A percentile compares a stretch with the other conserved stretches of the same genome.
Conservation (phyloP, 2,797 vertebrate species). For the Sebastes matsubarae region DNA sequence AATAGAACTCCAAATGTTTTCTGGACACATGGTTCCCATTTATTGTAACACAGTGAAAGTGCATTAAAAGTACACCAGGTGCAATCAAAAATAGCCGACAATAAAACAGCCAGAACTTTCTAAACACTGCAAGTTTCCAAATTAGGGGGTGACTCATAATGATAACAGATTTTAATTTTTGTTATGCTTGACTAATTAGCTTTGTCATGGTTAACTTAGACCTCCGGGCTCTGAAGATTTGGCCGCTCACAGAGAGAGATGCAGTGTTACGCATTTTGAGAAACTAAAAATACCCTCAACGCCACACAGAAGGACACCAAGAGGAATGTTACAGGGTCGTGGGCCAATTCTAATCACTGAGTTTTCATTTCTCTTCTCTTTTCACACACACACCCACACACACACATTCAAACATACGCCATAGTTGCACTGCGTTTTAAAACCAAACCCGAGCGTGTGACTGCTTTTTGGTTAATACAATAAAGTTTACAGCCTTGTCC, state of each 20-base stretch:
- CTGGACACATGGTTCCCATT: slow-evolving; percentile 13
- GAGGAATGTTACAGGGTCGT: not conserved
- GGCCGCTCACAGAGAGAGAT: not conserved
- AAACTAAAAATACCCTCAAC: slow-evolving; percentile 12
- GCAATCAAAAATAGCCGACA: not conserved
- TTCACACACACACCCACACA: not conserved
- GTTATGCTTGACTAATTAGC: slow-evolving; percentile 41
- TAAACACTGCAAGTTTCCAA: slow-evolving; percentile 33
- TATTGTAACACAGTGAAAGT: slow-evolving; percentile 18
- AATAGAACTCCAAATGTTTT: slow-evolving; percentile 2
- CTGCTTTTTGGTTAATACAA: not conserved
- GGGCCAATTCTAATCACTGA: not conserved
- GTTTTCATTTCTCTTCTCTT: not conserved
- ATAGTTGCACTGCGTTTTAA: not conserved
- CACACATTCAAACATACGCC: not conserved
- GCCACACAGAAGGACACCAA: not conserved
- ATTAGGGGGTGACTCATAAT: slow-evolving; percentile 55
- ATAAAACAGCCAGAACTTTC: slow-evolving; percentile 25
- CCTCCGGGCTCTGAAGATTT: slow-evolving; percentile 23
- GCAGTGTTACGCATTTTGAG: slow-evolving; percentile 4
- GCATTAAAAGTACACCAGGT: slow-evolving; percentile 4
- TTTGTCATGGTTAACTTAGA: slow-evolving; percentile 26
- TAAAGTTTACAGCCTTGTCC: not conserved
- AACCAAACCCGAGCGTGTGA: not conserved
- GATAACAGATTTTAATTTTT: slow-evolving; percentile 46